These are phyloP conservation scores for Yoshiicerus persimilis DNA, from an alignment of 1,140 invertebrate genomes.

Conservation along the genomic window DNA sequence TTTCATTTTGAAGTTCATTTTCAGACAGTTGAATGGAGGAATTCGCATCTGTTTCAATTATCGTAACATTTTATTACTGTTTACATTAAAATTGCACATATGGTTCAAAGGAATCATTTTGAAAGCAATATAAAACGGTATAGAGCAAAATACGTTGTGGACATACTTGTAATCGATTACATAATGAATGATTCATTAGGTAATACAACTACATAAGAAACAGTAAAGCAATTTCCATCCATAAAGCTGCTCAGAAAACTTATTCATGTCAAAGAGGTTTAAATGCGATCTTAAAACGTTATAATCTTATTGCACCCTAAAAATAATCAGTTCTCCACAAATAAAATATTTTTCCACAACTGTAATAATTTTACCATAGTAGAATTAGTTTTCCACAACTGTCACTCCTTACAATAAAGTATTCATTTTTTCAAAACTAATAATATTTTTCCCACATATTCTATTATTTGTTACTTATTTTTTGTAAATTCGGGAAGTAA, in stretches of 20 bases:
- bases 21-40: conserved; percentile 4
- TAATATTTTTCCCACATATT: too few species aligned
- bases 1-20: conserved; percentile 4
- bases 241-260: background rate
- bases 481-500: too few species aligned
- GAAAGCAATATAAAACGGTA: background rate
- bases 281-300: background rate
- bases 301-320: background rate
- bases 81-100: background rate
- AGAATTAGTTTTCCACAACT: background rate
- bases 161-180: too few species aligned
- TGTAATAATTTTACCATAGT: too few species aligned
- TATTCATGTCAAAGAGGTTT: background rate
- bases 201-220: background rate
- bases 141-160: background rate
- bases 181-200: background rate
- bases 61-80: conserved; percentile 1
- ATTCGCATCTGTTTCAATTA: conserved; percentile 12
- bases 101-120: background rate
- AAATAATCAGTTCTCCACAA: too few species aligned
- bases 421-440: too few species aligned
- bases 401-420: background rate
- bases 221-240: background rate
- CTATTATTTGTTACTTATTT: too few species aligned
- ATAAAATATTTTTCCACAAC: too few species aligned